phyloP scores from a whole-genome alignment of 2,113 vertebrate species.

The Spermophilus dauricus region DNA sequence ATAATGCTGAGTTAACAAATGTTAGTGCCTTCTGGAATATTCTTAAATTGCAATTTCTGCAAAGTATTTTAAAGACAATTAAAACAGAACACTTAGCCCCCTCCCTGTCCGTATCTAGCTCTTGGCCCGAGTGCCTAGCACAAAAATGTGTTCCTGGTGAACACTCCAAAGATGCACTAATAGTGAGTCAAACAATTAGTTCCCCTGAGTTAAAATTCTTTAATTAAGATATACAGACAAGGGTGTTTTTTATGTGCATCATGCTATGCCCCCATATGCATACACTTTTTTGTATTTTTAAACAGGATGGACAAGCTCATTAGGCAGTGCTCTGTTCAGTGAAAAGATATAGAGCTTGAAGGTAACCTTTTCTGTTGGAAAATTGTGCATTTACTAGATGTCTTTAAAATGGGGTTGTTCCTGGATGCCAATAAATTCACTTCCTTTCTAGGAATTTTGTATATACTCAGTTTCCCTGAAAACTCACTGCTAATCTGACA shows the following conservation, averaged over 20 bases:
- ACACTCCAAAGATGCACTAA: not conserved
- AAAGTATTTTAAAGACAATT: not conserved
- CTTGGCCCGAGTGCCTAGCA: not conserved
- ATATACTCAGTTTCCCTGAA: not conserved
- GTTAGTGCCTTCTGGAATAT: not conserved
- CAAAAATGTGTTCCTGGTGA: not conserved
- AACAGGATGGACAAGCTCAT: constrained; percentile 57
- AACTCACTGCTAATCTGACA: not conserved
- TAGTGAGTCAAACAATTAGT: constrained; percentile 49
- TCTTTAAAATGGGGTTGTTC: not conserved
- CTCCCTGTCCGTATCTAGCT: not conserved
- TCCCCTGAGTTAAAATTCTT: constrained; percentile 70
- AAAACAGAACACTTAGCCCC: not conserved
- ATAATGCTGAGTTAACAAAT: not conserved
- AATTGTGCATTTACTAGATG: not conserved
- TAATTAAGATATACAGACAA: constrained; percentile 50
- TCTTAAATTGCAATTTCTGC: constrained; percentile 15
- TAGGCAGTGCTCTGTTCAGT: constrained; percentile 55
- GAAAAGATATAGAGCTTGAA: not conserved
- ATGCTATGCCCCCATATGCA: not conserved
- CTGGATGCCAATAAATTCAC: not conserved
- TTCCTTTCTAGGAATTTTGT: not conserved
- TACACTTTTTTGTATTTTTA: not conserved
- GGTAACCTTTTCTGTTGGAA: not conserved
- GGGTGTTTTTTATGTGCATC: constrained; percentile 57